These are phyloP conservation scores for Pachyrhynchus sulphureomaculatus DNA, from an alignment of 1,140 invertebrate species.

Conservation along the genomic window DNA sequence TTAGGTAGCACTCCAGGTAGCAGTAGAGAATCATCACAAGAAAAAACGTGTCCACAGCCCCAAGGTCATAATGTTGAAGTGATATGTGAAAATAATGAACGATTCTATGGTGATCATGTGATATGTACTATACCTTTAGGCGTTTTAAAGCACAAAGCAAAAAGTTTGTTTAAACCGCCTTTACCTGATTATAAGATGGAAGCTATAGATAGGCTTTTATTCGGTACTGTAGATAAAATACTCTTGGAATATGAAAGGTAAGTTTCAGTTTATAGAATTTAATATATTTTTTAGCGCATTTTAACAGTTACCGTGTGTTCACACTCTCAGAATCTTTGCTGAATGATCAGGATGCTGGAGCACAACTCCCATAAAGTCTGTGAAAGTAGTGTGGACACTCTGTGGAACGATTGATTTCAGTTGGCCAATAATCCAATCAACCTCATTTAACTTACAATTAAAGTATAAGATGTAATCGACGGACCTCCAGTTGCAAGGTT, in stretches of 20 bases:
- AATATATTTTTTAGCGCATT: too few relatives aligned
- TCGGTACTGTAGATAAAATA: conserved; percentile 93
- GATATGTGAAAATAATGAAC: conserved; percentile 72
- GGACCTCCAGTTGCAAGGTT: too few relatives aligned
- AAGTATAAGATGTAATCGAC: too few relatives aligned
- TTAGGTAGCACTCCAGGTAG: conserved; percentile 40
- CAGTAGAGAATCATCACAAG: conserved; percentile 43
- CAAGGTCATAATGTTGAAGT: conserved; percentile 60
- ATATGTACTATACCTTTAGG: conserved; percentile 91
- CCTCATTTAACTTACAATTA: too few relatives aligned
- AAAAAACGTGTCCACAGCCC: conserved; percentile 27
- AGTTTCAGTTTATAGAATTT: too few relatives aligned
- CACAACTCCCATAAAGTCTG: too few relatives aligned
- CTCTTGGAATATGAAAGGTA: conserved; percentile 83
- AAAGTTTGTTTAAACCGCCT: conserved; percentile 77
- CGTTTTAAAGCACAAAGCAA: conserved; percentile 78
- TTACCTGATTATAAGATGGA: conserved; percentile 83
- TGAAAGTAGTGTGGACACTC: too few relatives aligned
- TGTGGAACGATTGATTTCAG: too few relatives aligned
- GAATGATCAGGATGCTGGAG: too few relatives aligned
- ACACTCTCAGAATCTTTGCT: too few relatives aligned
- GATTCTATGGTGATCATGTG: conserved; percentile 80
- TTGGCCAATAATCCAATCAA: too few relatives aligned
- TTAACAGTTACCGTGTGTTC: too few relatives aligned
- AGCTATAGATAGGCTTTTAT: conserved; percentile 81